Conservation (phyloP, 2,113 vertebrate genomes). For the Labrus mixtus region DNA sequence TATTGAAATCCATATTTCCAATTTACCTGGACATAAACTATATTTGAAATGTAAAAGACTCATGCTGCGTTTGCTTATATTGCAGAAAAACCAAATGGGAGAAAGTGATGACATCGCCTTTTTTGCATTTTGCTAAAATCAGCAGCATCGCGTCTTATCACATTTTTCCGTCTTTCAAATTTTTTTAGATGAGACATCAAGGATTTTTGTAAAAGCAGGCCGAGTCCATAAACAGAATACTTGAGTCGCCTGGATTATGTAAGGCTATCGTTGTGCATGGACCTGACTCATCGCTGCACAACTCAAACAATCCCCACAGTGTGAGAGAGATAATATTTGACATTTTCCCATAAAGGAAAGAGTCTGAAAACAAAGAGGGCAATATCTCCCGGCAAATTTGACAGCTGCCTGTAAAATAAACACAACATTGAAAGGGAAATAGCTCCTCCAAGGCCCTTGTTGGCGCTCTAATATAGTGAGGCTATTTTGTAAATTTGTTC, state of each 20-base stretch:
- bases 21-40: background rate
- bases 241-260: constrained; percentile 41
- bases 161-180: constrained; percentile 24
- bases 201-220: constrained; percentile 17
- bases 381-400: constrained; percentile 46
- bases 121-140: constrained; percentile 30
- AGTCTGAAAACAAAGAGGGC: constrained; percentile 48
- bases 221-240: constrained; percentile 36
- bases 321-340: constrained; percentile 55
- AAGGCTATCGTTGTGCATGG: constrained; percentile 37
- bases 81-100: constrained; percentile 23
- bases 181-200: constrained; percentile 30
- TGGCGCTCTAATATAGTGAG: constrained; percentile 2
- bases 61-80: background rate
- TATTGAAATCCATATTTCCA: too few relatives aligned
- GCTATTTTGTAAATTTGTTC: constrained; percentile 22
- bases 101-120: constrained; percentile 41
- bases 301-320: constrained; percentile 42
- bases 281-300: constrained; percentile 30
- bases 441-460: background rate
- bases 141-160: constrained; percentile 29
- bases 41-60: constrained; percentile 3
- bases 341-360: constrained; percentile 43
- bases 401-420: constrained; percentile 53
- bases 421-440: constrained; percentile 10